phyloP scores from a whole-genome alignment of 2,888 invertebrate genomes.

The Epinotia brunnichana region DNA sequence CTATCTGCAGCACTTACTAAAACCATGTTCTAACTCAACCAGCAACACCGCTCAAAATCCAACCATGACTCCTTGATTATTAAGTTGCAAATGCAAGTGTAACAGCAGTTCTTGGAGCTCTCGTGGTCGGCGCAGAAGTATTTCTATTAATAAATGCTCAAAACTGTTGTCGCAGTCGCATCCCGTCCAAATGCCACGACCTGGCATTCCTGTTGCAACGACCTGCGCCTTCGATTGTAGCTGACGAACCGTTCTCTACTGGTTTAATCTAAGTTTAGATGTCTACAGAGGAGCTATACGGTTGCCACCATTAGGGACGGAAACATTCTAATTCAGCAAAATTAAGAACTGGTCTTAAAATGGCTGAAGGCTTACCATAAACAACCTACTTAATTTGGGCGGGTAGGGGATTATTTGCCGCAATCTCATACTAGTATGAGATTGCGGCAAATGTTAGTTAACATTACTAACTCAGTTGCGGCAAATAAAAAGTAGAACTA shows the following conservation, averaged over 20 bases:
- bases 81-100: not conserved
- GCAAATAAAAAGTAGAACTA: too few relatives aligned
- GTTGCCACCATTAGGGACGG: too few relatives aligned
- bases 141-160: slow-evolving; percentile 35
- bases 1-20: not conserved
- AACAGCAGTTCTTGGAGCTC: not conserved
- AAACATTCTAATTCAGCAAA: too few relatives aligned
- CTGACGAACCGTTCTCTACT: slow-evolving; percentile 10
- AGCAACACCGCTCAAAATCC: not conserved
- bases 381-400: too few relatives aligned
- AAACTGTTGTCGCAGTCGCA: slow-evolving; percentile 28
- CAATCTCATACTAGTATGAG: too few relatives aligned
- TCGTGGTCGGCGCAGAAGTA: not conserved
- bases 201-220: slow-evolving; percentile 30
- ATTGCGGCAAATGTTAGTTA: too few relatives aligned
- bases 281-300: too few relatives aligned
- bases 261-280: too few relatives aligned
- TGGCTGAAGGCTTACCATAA: too few relatives aligned
- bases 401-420: too few relatives aligned
- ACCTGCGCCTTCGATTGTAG: slow-evolving; percentile 29
- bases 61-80: not conserved
- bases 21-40: not conserved
- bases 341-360: too few relatives aligned
- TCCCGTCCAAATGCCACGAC: slow-evolving; percentile 38
- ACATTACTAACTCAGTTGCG: too few relatives aligned